Percentiles rank a stretch among this genome's conserved stretches.
These are phyloP conservation scores for Phrynocephalus guinanensis DNA, from an alignment of 2,797 vertebrate genomes.

Conservation along the genomic window DNA sequence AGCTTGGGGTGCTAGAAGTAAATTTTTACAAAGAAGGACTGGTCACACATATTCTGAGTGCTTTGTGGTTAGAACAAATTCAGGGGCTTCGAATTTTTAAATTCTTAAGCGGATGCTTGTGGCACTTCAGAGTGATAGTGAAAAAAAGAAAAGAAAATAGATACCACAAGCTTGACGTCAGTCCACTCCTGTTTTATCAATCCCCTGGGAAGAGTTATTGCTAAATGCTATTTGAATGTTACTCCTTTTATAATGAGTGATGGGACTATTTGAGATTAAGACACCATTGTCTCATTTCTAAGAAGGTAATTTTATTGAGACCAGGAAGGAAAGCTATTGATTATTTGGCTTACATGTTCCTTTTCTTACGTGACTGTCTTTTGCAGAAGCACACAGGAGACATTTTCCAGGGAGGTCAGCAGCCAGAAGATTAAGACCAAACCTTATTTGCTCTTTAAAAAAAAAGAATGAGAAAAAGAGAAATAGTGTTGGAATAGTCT, in stretches of 20 bases:
- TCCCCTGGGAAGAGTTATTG: not conserved
- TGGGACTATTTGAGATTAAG: not conserved
- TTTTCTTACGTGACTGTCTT: conserved; percentile 2
- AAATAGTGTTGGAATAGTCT: not conserved
- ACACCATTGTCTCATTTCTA: not conserved
- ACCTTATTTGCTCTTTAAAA: not conserved
- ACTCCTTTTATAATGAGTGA: not conserved
- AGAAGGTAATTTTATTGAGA: not conserved
- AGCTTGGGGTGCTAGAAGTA: too few relatives aligned
- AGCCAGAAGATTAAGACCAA: not conserved
- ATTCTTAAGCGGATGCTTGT: not conserved
- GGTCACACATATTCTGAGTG: not conserved
- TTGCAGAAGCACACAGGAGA: not conserved
- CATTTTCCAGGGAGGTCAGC: not conserved
- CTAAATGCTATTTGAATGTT: not conserved
- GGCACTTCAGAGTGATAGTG: not conserved
- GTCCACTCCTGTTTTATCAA: not conserved
- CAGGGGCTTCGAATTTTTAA: not conserved
- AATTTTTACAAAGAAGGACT: not conserved
- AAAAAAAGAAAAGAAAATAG: not conserved
- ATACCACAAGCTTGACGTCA: too few relatives aligned
- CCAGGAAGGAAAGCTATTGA: not conserved
- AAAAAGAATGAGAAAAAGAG: not conserved
- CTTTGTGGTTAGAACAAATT: not conserved
- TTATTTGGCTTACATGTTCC: not conserved